Conservation (phyloP, 2,888 invertebrate species). For the Cantharis flavilabris region DNA sequence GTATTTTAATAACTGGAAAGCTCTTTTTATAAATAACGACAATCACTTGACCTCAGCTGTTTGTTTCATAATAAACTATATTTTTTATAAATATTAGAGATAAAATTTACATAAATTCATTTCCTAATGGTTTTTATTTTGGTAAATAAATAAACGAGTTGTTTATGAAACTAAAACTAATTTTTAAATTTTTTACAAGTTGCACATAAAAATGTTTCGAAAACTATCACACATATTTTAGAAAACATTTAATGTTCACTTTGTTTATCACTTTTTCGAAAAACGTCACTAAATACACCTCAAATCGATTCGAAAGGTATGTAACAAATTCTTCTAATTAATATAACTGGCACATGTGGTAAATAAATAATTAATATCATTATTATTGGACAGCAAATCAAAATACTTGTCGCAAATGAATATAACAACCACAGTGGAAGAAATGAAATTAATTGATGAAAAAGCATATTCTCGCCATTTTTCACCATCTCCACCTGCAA, state of each 20-base stretch:
- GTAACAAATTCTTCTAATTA: conserved; percentile 67
- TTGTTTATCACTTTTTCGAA: not conserved
- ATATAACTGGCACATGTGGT: conserved; percentile 71
- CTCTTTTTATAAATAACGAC: not conserved
- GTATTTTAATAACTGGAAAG: not conserved
- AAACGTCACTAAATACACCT: conserved; percentile 36
- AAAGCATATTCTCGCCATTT: conserved; percentile 32
- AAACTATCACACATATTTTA: not conserved
- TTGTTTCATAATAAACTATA: not conserved
- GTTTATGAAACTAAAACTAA: not conserved
- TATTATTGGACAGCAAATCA: conserved; percentile 70
- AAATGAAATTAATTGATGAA: conserved; percentile 26
- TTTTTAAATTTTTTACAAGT: not conserved
- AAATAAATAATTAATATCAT: conserved; percentile 69
- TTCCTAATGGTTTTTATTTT: not conserved
- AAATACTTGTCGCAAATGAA: conserved; percentile 66
- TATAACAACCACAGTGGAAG: conserved; percentile 64
- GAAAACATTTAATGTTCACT: not conserved
- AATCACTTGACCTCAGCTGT: not conserved
- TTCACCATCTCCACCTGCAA: conserved; percentile 42
- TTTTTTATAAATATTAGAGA: not conserved
- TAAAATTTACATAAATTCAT: not conserved
- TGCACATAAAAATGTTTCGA: not conserved
- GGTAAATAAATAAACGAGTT: not conserved
- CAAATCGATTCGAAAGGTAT: conserved; percentile 69